Conservation (phyloP, 2,888 invertebrate species). For the Drosophila emarginata region DNA sequence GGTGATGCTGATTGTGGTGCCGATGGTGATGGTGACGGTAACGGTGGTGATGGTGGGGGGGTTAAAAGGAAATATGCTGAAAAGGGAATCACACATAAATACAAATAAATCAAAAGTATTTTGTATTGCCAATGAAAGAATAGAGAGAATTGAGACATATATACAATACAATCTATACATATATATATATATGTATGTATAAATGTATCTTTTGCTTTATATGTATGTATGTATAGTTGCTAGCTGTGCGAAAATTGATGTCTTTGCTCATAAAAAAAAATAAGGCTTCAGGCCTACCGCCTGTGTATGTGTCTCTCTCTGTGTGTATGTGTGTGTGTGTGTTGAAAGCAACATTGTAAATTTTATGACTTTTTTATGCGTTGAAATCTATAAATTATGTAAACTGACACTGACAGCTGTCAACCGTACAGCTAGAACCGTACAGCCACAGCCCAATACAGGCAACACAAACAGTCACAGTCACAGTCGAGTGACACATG, state of each 20-base stretch:
- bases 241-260: constrained; percentile 74
- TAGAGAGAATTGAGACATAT: constrained; percentile 54
- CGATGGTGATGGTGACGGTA: not conserved
- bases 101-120: constrained; percentile 75
- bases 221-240: constrained; percentile 40
- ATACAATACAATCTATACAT: constrained; percentile 15
- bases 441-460: constrained; percentile 35
- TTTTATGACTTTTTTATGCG: constrained; percentile 77
- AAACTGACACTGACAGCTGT: constrained; percentile 77
- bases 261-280: constrained; percentile 68
- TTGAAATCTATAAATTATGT: constrained; percentile 77
- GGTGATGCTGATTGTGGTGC: not conserved
- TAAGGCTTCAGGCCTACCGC: constrained; percentile 52
- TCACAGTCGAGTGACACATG: constrained; percentile 68
- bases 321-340: constrained; percentile 63
- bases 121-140: constrained; percentile 58
- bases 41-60: too few species aligned
- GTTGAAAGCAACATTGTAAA: constrained; percentile 77
- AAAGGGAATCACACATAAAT: constrained; percentile 71
- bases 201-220: not conserved
- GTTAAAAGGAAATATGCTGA: constrained; percentile 52
- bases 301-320: constrained; percentile 7
- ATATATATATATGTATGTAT: constrained; percentile 8
- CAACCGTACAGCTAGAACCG: constrained; percentile 42
- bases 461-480: constrained; percentile 27